Evolutionary conservation across 2,888 invertebrate species (phyloP), one percentile per base, ranked within the genome.

Genomic region (Blastobasis adustella): DNA sequence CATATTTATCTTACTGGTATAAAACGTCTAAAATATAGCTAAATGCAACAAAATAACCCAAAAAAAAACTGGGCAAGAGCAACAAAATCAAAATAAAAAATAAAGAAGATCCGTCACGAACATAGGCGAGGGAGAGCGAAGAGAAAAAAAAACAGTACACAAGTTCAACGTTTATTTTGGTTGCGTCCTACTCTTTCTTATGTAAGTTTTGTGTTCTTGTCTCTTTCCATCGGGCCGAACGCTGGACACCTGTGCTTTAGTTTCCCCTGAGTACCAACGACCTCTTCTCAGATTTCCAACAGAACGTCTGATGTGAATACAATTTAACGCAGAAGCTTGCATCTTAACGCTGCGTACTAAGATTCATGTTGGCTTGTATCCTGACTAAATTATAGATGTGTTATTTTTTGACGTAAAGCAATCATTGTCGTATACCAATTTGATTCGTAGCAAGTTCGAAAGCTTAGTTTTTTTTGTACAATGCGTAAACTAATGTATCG

Each of bases 211-310:
- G 42, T 77, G 73, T 64, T 49, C 52, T 68, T 49, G 44, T 81
- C 85, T 75, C 76, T 61, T 59, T 84, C 76, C 61, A 60, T 55
- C 79, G 61, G 73, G 68, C 81, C 80, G 83, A 88, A 80, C 88
- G 88, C 82, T 85, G 88, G 86, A 88, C 88, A 88, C 88, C 88
- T 88, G 88, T 88, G 88, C 88, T 87, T 88, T 83, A 87, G 86
- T 87, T 86, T 88, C 87, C 88, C 85, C 82, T 76, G 82, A 86
- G 88, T 88, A 86, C 85, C 88, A 88, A 86, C 88, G 88, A 88
- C 88, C 88, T 88, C 86, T 85, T 72, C 63, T 62, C 50, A 54
- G 59, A 59, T 65, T 59, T 67, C 68, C 62, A 62, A 61, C 68
- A 60, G 70, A 82, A 81, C 59, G 73, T 61, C 76, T 61, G 73